These are phyloP conservation scores for Forbesichthys agassizii DNA, from an alignment of 2,113 vertebrate genomes.

Conservation along the genomic window DNA sequence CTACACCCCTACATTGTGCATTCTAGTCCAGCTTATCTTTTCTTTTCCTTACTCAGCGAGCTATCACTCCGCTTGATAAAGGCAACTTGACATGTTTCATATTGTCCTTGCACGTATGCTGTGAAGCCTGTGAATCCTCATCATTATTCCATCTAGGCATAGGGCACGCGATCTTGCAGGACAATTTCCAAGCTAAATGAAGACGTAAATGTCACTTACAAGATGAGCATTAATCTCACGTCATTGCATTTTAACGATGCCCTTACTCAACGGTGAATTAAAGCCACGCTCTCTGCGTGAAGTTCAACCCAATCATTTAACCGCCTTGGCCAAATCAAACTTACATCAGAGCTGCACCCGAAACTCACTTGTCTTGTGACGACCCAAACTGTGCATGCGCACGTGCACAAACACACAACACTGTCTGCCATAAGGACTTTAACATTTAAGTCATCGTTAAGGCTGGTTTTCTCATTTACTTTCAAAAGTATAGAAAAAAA, in stretches of 20 bases:
- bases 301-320: constrained; percentile 43
- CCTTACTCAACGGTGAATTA: constrained; percentile 48
- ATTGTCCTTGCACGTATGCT: constrained; percentile 14
- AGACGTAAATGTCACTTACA: constrained; percentile 64
- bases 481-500: too few species aligned
- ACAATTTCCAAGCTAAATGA: constrained; percentile 54
- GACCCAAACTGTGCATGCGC: neutral
- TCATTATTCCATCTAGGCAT: constrained; percentile 57
- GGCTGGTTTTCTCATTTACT: too few species aligned
- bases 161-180: constrained; percentile 36
- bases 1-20: constrained; percentile 19
- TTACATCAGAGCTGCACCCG: constrained; percentile 11
- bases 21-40: constrained; percentile 55
- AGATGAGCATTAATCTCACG: constrained; percentile 62
- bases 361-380: neutral
- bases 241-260: constrained; percentile 57
- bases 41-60: constrained; percentile 55
- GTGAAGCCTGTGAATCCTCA: constrained; percentile 31
- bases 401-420: neutral
- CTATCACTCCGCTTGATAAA: constrained; percentile 43
- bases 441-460: too few species aligned
- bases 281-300: constrained; percentile 16
- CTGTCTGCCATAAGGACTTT: neutral
- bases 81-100: constrained; percentile 43
- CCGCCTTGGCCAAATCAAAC: constrained; percentile 1